phyloP scores from a whole-genome alignment of 2,888 invertebrate genomes.

The Drosophila melanosoma region DNA sequence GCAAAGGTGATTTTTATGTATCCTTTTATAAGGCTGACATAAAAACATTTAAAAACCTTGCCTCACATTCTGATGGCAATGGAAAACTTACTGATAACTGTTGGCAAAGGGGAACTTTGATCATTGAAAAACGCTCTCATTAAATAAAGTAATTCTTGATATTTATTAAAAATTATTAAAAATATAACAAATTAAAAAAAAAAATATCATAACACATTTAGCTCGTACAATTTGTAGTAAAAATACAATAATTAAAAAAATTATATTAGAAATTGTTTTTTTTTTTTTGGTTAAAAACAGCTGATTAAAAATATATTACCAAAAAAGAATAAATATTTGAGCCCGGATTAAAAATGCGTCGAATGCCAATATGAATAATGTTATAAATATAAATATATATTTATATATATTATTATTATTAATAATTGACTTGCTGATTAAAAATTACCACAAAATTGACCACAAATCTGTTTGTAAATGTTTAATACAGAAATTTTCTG shows the following conservation, averaged over 20 bases:
- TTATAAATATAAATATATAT: too few relatives aligned
- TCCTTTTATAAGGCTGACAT: background rate
- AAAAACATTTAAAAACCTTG: background rate
- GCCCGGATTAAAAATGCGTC: background rate
- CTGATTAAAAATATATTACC: too few relatives aligned
- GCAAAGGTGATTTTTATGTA: constrained; percentile 11
- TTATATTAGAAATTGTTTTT: too few relatives aligned
- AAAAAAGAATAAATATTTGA: too few relatives aligned
- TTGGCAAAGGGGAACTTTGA: background rate
- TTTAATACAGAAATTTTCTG: background rate
- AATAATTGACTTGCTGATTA: background rate
- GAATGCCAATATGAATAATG: background rate
- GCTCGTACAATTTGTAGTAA: too few relatives aligned
- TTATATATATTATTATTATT: too few relatives aligned
- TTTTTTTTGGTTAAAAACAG: too few relatives aligned
- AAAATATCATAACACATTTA: too few relatives aligned
- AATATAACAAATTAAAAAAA: background rate
- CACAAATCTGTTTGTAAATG: background rate
- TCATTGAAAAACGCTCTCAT: background rate
- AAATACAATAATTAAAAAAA: background rate
- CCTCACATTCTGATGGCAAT: background rate
- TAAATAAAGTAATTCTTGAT: background rate
- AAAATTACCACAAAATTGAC: background rate
- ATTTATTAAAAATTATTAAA: background rate
- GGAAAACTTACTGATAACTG: background rate